Evolutionary conservation across 2,113 vertebrate species (phyloP), one percentile per base, ranked within the genome.

Genomic region (Dipodomys spectabilis): DNA sequence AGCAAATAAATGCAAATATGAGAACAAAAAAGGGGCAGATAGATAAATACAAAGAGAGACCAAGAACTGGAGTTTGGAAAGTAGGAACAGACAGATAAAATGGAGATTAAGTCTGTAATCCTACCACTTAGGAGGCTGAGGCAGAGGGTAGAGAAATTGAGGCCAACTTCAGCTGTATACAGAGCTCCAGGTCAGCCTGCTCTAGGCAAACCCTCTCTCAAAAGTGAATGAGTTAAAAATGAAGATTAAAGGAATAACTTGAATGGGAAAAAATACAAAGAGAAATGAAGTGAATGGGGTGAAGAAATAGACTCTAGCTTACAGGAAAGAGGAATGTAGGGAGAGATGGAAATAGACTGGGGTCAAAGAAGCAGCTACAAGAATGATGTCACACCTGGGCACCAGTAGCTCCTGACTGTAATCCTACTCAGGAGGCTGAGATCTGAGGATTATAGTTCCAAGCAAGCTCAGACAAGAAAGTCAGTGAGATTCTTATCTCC

Each of bases 11-110:
- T 44, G 67, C 60, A 86, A 64, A 91, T 77, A 86, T 18, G 28
- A 25, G 30, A 30, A 86, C 7, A 71, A 20, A 39, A 75, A 30
- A 88, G 68, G 89, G 49, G 82, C 23, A 87, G 45, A 74, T 32
- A 82, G 62, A 88, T 53, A 94, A n/a, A 79, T 20, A 82, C 53
- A 12, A 49, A 87, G 74, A 95, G 80, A 95, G 75, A 92, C 82
- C 4, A 83, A 93, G 32, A 93, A 91, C 82, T 30, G 15, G 8
- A 1, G 18, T 81, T 67, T 90, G 53, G 60, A 49, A 57, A 13
- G 30, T 68, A 28, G 32, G 64, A 49, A 0, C 35, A 45, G 39
- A 78, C 22, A 78, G 23, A 81, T 27, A 93, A 62, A 80, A 65
- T 86, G 25, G 53, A 74, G 32, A 19, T 62, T 62, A 62, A 62